phyloP scores from a whole-genome alignment of 2,797 vertebrate genomes.

The Myripristis jacobus region DNA sequence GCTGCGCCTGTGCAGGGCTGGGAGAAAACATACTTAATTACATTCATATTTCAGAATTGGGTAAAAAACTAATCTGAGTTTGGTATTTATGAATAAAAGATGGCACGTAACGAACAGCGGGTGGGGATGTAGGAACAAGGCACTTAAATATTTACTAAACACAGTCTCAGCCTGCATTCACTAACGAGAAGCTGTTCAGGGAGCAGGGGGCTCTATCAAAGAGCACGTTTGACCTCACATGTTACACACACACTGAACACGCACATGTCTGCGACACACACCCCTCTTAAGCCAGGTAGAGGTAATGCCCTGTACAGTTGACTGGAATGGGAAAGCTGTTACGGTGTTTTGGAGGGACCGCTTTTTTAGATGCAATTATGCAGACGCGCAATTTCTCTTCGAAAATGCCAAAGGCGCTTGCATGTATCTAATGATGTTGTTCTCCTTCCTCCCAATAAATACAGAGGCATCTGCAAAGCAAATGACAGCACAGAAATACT shows the following conservation, averaged over 20 bases:
- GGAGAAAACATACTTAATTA: constrained; percentile 79
- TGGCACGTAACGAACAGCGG: constrained; percentile 77
- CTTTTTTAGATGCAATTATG: neutral
- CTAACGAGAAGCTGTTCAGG: constrained; percentile 52
- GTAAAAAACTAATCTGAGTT: constrained; percentile 82
- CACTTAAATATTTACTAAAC: constrained; percentile 83
- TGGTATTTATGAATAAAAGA: constrained; percentile 87
- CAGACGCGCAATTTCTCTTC: constrained; percentile 16
- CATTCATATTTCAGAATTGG: constrained; percentile 81
- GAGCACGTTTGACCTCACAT: constrained; percentile 29
- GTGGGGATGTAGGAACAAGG: constrained; percentile 79
- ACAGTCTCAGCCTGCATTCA: constrained; percentile 60
- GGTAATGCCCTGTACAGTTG: neutral
- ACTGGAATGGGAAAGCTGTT: neutral
- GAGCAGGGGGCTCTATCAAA: constrained; percentile 22
- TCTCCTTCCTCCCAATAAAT: constrained; percentile 5
- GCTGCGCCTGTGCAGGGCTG: constrained; percentile 60
- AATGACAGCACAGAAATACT: neutral
- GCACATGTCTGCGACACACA: neutral
- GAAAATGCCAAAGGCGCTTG: constrained; percentile 17
- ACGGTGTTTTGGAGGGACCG: neutral
- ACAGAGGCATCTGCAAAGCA: constrained; percentile 18
- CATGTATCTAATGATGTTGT: constrained; percentile 21
- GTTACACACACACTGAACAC: constrained; percentile 16
- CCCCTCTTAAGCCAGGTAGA: neutral